These are phyloP conservation scores for Exephanes ischioxanthus DNA, from an alignment of 2,888 invertebrate genomes.

Conservation along the genomic window DNA sequence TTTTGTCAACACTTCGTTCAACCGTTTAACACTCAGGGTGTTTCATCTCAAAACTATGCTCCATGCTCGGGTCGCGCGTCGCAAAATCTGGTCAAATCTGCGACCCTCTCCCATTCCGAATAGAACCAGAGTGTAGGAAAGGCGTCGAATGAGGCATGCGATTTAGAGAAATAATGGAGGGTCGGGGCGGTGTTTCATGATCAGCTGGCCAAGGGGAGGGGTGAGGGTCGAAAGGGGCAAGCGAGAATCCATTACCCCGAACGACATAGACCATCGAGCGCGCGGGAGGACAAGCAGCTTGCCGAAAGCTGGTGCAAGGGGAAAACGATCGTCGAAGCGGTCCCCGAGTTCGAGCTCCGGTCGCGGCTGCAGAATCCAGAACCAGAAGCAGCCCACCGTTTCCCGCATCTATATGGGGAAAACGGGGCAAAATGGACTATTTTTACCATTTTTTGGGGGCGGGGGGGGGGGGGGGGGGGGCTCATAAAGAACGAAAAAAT, in stretches of 20 bases:
- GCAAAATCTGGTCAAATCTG: conserved; percentile 31
- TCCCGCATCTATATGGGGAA: not conserved
- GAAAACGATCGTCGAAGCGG: conserved; percentile 42
- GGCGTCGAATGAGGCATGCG: conserved; percentile 54
- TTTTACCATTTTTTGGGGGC: too few species aligned
- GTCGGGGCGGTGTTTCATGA: conserved; percentile 30
- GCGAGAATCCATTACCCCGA: conserved; percentile 55
- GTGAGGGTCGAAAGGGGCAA: conserved; percentile 36
- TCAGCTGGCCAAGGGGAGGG: conserved; percentile 16
- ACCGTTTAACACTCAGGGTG: too few species aligned
- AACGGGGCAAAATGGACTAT: not conserved
- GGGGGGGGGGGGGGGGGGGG: too few species aligned
- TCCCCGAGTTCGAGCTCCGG: not conserved
- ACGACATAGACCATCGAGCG: conserved; percentile 36
- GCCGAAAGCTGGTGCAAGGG: conserved; percentile 48
- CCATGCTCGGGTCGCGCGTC: not conserved
- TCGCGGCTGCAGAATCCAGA: not conserved
- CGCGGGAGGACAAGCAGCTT: conserved; percentile 17
- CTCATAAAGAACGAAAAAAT: too few species aligned
- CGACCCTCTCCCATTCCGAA: not conserved
- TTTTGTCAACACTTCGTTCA: too few species aligned
- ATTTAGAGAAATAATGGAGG: conserved; percentile 59
- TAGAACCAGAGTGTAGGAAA: not conserved
- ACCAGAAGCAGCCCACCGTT: conserved; percentile 1
- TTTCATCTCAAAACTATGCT: not conserved